A percentile compares a stretch with the other conserved stretches of the same genome.
phyloP scores from a whole-genome alignment of 1,140 invertebrate genomes.

The Lordiphosa mommai region DNA sequence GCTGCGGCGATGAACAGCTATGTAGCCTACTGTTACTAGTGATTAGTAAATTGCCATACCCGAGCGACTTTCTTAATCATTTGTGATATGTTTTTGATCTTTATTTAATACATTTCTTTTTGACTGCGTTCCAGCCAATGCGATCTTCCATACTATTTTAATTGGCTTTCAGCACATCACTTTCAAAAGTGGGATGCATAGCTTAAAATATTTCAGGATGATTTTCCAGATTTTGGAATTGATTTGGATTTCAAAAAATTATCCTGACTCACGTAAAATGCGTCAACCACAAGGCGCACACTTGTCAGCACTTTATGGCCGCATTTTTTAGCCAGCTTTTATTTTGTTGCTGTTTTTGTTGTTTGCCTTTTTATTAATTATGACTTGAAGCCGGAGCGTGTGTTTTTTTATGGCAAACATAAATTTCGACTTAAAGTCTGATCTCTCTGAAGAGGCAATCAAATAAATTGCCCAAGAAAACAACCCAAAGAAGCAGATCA shows the following conservation, averaged over 20 bases:
- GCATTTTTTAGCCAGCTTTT: slow-evolving; percentile 28
- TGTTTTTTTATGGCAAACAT: slow-evolving; percentile 70
- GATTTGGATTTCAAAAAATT: slow-evolving; percentile 19
- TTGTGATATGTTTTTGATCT: too few species aligned
- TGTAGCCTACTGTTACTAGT: too few species aligned
- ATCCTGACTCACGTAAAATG: slow-evolving; percentile 37
- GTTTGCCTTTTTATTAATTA: slow-evolving; percentile 62
- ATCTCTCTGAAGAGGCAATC: slow-evolving; percentile 60
- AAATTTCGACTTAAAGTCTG: slow-evolving; percentile 68
- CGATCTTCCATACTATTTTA: too few species aligned
- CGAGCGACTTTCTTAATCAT: too few species aligned
- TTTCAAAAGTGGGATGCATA: slow-evolving; percentile 5
- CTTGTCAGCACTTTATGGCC: slow-evolving; percentile 68
- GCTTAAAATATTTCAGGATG: slow-evolving; percentile 17
- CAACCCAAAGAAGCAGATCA: slow-evolving; percentile 2
- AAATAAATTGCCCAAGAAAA: slow-evolving; percentile 66
- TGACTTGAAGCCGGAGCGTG: slow-evolving; percentile 42
- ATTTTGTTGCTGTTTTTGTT: slow-evolving; percentile 7
- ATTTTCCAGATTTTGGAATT: not conserved
- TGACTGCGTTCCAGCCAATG: too few species aligned
- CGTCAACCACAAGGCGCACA: slow-evolving; percentile 22
- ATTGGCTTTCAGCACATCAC: too few species aligned
- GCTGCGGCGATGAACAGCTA: too few species aligned
- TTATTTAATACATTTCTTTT: too few species aligned
- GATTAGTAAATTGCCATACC: too few species aligned